Conservation (phyloP, 2,888 invertebrate genomes). For the Pardosa pseudoannulata region DNA sequence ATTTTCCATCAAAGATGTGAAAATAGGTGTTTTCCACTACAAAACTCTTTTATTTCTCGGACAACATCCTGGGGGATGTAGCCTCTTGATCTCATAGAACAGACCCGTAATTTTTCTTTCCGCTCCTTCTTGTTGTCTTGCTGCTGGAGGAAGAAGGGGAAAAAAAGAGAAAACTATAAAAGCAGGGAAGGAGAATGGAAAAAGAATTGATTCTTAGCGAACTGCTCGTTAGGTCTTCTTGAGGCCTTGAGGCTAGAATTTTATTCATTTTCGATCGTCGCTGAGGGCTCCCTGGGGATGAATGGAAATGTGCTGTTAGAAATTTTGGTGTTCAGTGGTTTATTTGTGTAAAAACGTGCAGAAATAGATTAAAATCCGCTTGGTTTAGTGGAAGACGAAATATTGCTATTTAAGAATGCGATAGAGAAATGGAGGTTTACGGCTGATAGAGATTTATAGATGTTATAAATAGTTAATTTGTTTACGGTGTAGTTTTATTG, state of each 20-base stretch:
- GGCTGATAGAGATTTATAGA: no score
- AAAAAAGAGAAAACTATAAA: background rate
- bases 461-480: no score
- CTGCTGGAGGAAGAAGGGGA: background rate
- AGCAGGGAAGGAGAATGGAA: slow-evolving; percentile 37
- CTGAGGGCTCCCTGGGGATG: slow-evolving; percentile 37
- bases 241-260: slow-evolving; percentile 39
- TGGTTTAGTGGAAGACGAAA: background rate
- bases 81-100: slow-evolving; percentile 57
- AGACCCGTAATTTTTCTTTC: slow-evolving; percentile 55
- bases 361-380: slow-evolving; percentile 15
- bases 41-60: slow-evolving; percentile 16
- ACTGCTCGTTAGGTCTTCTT: slow-evolving; percentile 54
- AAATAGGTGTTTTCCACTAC: slow-evolving; percentile 47
- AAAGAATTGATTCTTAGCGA: slow-evolving; percentile 68
- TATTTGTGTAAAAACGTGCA: slow-evolving; percentile 63
- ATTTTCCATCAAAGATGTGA: slow-evolving; percentile 45
- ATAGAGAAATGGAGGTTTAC: no score
- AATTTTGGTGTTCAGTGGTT: slow-evolving; percentile 24
- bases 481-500: no score
- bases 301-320: slow-evolving; percentile 54
- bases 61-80: slow-evolving; percentile 32
- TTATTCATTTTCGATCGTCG: slow-evolving; percentile 66
- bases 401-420: no score
- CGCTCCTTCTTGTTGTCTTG: slow-evolving; percentile 45